A percentile compares a stretch with the other conserved stretches of the same genome.
phyloP scores from a whole-genome alignment of 2,888 invertebrate genomes.

The Hirtodrosophila confusa region DNA sequence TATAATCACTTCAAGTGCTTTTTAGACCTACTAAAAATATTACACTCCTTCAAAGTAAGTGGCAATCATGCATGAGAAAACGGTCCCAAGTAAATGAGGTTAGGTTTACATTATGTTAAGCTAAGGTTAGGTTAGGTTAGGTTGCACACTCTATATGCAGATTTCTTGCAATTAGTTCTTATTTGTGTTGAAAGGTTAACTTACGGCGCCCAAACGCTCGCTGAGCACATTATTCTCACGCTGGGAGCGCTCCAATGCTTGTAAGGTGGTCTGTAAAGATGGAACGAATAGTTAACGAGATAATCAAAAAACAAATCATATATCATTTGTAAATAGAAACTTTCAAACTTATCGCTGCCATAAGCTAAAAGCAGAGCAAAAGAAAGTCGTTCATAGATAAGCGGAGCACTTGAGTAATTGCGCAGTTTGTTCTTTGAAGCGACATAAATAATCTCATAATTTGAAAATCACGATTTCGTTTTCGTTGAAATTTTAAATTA shows the following conservation, averaged over 20 bases:
- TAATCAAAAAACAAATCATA: conserved; percentile 1
- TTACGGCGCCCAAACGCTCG: conserved; percentile 88
- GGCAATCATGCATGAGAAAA: conserved; percentile 8
- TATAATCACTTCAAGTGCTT: neutral
- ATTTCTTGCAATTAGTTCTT: neutral
- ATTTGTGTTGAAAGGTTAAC: conserved; percentile 33
- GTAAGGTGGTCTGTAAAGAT: conserved; percentile 85
- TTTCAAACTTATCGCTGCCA: conserved; percentile 27
- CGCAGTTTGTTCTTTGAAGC: conserved; percentile 55
- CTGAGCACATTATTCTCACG: conserved; percentile 89
- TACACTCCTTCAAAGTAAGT: no score
- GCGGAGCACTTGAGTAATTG: conserved; percentile 62
- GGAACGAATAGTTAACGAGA: conserved; percentile 9
- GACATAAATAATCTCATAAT: conserved; percentile 53
- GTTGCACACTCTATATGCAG: neutral
- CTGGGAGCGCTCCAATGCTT: conserved; percentile 89
- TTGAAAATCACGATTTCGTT: conserved; percentile 62
- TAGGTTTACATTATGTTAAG: conserved; percentile 10
- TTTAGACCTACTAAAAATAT: no score
- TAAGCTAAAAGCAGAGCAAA: conserved; percentile 28
- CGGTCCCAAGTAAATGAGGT: neutral
- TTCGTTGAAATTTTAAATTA: conserved; percentile 33
- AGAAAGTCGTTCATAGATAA: conserved; percentile 67
- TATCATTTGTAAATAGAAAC: conserved; percentile 10
- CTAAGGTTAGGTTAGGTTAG: neutral